Evolutionary conservation across 2,113 vertebrate species (phyloP), one percentile per base, ranked within the genome.

Genomic region (Paraplagusia blochii): DNA sequence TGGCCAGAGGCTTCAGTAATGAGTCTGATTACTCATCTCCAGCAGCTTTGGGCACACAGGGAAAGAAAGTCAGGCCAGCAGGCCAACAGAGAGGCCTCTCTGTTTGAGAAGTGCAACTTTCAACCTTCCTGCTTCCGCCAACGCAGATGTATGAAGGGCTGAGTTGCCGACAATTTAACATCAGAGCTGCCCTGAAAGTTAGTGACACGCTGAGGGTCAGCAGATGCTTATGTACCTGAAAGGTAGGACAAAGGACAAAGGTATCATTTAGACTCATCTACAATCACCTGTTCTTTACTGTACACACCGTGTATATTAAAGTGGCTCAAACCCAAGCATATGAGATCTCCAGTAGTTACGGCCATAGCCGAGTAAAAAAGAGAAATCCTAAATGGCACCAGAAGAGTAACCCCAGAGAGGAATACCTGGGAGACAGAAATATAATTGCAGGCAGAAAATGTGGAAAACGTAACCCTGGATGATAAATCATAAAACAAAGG

Each of bases 21-120:
- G 87, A 86, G 80, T 85, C 82, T 86, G 82, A 87, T 88, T 85
- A 87, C 82, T 88, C 87, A 88, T 88, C 77, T 87, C 77, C 77
- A 82, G 79, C 79, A 79, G 80, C 73, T 79, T 49, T 11, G 29
- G 73, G 74, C 8, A 22, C 76, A 82, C 72, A 58, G 69, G 81
- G 80, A 77, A 77, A 81, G 71, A 18, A 63, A 63, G 72, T 56
- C 62, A 46, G 75, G 79, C 73, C 47, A 56, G 61, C 61, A 40
- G 74, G 79, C 75, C 70, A 72, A 69, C 55, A 58, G 34, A 75
- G 74, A 51, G 53, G 59, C 58, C 46, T 40, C 70, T 77, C 71
- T 19, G 63, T 52, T 1, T 55, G 66, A 62, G 66, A 10, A 36
- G 58, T 47, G 42, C 6, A 44, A 65, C 65, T 73, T 55, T 51